Conservation (phyloP, 2,888 invertebrate species). For the Scaptodrosophila latifasciaeformis region DNA sequence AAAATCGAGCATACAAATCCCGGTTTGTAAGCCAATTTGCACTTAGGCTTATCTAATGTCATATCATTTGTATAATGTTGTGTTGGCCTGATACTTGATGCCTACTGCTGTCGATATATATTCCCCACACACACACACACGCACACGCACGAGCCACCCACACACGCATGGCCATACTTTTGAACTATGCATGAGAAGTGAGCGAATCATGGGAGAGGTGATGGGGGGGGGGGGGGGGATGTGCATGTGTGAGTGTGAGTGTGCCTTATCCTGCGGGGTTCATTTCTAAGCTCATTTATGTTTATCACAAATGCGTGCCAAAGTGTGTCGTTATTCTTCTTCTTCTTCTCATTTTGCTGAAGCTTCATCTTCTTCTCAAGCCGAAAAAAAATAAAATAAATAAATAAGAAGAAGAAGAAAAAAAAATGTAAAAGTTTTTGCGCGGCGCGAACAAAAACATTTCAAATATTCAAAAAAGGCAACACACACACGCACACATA, state of each 20-base stretch:
- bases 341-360: conserved; percentile 25
- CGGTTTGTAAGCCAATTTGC: conserved; percentile 76
- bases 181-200: conserved; percentile 45
- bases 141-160: conserved; percentile 11
- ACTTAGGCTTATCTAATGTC: conserved; percentile 76
- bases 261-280: conserved; percentile 71
- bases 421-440: conserved; percentile 20
- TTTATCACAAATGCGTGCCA: conserved; percentile 75
- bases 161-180: conserved; percentile 18
- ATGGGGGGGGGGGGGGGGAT: conserved; percentile 7
- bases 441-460: conserved; percentile 61
- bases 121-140: conserved; percentile 10
- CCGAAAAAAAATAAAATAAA: too few relatives aligned
- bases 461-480: conserved; percentile 67
- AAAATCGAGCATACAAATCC: conserved; percentile 64
- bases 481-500: conserved; percentile 17
- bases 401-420: too few relatives aligned
- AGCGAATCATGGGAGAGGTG: too few relatives aligned
- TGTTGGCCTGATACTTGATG: conserved; percentile 69
- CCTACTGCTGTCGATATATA: conserved; percentile 46
- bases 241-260: conserved; percentile 24
- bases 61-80: conserved; percentile 75
- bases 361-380: conserved; percentile 30
- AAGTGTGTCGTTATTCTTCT: conserved; percentile 67
- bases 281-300: conserved; percentile 75